A percentile compares a stretch with the other conserved stretches of the same genome.
These are phyloP conservation scores for Sinella curviseta DNA, from an alignment of 1,140 invertebrate species.

Conservation along the genomic window DNA sequence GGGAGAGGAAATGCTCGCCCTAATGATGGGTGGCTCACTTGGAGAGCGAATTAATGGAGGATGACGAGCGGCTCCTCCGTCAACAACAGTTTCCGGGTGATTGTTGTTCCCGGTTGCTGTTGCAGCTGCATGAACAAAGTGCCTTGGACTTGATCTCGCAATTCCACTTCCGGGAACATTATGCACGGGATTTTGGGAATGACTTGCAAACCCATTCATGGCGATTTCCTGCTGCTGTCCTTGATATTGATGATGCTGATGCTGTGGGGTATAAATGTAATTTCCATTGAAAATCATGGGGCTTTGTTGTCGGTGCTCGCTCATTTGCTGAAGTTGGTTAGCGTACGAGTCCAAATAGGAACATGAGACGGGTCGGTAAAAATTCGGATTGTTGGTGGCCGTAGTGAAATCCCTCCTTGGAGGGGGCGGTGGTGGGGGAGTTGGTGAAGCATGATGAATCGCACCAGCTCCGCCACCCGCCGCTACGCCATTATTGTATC, in stretches of 20 bases:
- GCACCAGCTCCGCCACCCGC: not conserved
- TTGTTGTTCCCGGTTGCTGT: not conserved
- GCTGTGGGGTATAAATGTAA: not conserved
- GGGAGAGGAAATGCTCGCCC: not conserved
- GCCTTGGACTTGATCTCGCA: slow-evolving; percentile 18
- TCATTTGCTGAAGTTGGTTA: not conserved
- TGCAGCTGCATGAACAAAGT: slow-evolving; percentile 3
- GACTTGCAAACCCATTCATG: slow-evolving; percentile 20
- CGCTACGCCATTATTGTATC: not conserved
- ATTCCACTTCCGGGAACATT: not conserved
- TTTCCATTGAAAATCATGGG: not conserved
- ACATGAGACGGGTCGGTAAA: slow-evolving; percentile 48
- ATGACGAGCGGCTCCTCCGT: slow-evolving; percentile 32
- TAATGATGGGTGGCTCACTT: slow-evolving; percentile 37
- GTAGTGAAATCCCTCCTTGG: slow-evolving; percentile 36
- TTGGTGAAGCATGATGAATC: slow-evolving; percentile 24
- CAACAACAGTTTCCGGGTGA: not conserved
- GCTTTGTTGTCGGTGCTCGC: not conserved
- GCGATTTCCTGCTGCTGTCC: not conserved
- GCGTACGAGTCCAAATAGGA: slow-evolving; percentile 44
- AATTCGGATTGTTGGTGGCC: slow-evolving; percentile 30
- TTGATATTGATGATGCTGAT: not conserved
- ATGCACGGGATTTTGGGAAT: not conserved
- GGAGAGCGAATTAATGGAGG: slow-evolving; percentile 35
- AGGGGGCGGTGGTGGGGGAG: slow-evolving; percentile 43